These are phyloP conservation scores for Microcebus griseorufus DNA, from an alignment of 2,113 vertebrate species.

Conservation along the genomic window DNA sequence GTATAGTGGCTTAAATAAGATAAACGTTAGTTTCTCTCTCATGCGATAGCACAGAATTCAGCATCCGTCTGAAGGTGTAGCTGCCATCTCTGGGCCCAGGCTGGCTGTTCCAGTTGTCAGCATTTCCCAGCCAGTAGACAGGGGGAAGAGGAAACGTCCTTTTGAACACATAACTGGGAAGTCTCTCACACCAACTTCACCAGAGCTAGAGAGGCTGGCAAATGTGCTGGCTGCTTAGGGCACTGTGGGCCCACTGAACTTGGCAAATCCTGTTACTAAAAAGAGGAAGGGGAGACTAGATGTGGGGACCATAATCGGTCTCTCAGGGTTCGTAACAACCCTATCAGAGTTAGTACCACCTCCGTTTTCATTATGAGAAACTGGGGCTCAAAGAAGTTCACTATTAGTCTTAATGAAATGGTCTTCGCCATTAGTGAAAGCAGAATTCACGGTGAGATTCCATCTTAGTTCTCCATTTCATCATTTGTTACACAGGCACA, in stretches of 20 bases:
- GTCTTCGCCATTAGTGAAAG: not conserved
- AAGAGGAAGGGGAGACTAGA: not conserved
- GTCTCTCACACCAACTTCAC: fast-evolving
- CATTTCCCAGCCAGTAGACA: not conserved
- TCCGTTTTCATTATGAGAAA: not conserved
- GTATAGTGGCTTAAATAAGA: not conserved
- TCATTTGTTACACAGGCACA: not conserved
- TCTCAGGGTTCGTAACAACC: not conserved
- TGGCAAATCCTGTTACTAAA: not conserved
- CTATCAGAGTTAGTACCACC: not conserved
- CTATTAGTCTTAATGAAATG: not conserved
- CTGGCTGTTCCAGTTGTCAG: not conserved
- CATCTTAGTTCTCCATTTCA: not conserved
- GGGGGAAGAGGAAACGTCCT: not conserved
- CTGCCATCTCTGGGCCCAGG: not conserved
- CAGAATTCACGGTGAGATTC: not conserved
- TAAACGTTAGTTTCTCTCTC: not conserved
- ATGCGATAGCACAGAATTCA: not conserved
- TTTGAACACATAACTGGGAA: not conserved
- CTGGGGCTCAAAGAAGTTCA: not conserved
- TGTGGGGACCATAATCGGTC: not conserved
- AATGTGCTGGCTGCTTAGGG: not conserved
- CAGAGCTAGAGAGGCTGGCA: not conserved
- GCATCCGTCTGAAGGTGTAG: not conserved
- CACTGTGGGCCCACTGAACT: not conserved